phyloP scores from a whole-genome alignment of 2,797 vertebrate species.

The Sebastes reedi region DNA sequence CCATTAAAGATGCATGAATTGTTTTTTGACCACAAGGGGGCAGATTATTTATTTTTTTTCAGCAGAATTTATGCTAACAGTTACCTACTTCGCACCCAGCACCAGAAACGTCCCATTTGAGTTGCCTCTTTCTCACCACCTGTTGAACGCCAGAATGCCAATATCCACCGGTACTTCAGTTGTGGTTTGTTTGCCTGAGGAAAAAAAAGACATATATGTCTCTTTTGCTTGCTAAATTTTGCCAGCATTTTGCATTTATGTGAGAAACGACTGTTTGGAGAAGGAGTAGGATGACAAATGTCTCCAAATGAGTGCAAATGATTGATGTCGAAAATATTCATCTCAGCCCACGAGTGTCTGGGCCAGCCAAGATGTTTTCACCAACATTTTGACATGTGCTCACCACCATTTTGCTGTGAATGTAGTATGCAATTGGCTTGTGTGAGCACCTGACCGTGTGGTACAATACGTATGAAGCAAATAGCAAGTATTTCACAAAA shows the following conservation, averaged over 20 bases:
- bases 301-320: not conserved
- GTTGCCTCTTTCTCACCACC: not conserved
- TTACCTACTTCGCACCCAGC: not conserved
- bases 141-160: not conserved
- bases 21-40: not conserved
- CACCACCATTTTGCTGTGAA: too few relatives aligned
- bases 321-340: not conserved
- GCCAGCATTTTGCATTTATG: not conserved
- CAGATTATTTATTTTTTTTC: not conserved
- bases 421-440: too few relatives aligned
- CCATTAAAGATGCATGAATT: constrained; percentile 15
- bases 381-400: not conserved
- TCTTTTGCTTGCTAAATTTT: not conserved
- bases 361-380: not conserved
- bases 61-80: not conserved
- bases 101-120: not conserved
- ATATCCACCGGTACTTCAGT: not conserved
- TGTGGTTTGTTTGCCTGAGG: not conserved
- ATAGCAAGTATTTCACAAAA: too few relatives aligned
- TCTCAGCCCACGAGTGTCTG: not conserved
- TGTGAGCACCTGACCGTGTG: too few relatives aligned
- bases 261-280: not conserved
- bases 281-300: not conserved
- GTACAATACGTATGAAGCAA: too few relatives aligned
- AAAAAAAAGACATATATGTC: not conserved